Evolutionary conservation across 2,888 invertebrate genomes (phyloP).

Genomic region (Athetis lepigone): DNA sequence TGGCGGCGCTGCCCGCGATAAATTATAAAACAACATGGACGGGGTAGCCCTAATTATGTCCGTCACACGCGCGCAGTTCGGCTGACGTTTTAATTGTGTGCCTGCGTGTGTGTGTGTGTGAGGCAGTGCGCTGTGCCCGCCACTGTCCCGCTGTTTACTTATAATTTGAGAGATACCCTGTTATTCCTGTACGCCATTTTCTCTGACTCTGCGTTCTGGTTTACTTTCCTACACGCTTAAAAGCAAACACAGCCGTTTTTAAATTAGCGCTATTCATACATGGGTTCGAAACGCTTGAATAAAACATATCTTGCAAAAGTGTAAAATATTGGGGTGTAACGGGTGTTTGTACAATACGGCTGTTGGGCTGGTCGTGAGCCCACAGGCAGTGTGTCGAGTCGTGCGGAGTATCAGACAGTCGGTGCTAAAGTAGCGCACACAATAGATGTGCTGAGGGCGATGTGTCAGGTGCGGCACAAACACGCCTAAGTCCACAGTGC

Average conservation of each 20-base stretch:
- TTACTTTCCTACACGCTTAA: neutral
- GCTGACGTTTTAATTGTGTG: conserved; percentile 51
- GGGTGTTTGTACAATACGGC: conserved; percentile 19
- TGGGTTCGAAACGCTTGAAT: neutral
- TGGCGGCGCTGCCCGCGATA: conserved; percentile 36
- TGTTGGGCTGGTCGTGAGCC: neutral
- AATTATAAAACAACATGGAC: conserved; percentile 66
- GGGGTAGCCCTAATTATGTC: conserved; percentile 65
- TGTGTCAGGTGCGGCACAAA: conserved; percentile 62
- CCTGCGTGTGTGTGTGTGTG: conserved; percentile 48
- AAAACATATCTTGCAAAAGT: conserved; percentile 8
- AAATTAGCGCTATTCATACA: neutral
- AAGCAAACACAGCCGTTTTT: conserved; percentile 14
- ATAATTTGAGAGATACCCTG: conserved; percentile 46
- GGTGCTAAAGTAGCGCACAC: conserved; percentile 59
- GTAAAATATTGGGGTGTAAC: conserved; percentile 13
- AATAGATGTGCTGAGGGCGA: conserved; percentile 61
- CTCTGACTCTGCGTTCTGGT: conserved; percentile 18
- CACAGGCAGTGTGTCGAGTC: conserved; percentile 2
- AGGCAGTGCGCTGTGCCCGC: conserved; percentile 12
- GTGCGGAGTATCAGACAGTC: conserved; percentile 26
- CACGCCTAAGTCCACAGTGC: conserved; percentile 67
- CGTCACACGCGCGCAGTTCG: conserved; percentile 44
- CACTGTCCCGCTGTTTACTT: conserved; percentile 52
- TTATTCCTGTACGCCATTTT: conserved; percentile 18